phyloP scores from a whole-genome alignment of 2,113 vertebrate species.

The Leptosomus discolor region DNA sequence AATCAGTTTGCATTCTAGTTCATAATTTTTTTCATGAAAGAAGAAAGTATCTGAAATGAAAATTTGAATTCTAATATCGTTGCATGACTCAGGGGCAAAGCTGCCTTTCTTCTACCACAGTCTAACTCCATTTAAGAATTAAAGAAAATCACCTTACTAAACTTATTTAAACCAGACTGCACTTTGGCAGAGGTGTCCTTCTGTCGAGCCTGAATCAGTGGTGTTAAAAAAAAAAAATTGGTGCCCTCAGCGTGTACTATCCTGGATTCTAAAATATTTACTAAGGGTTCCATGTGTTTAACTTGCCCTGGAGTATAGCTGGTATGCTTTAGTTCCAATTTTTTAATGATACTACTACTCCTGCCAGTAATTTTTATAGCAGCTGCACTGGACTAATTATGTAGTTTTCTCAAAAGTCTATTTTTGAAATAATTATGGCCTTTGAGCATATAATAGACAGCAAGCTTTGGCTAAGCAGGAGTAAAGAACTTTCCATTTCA shows the following conservation, averaged over 20 bases:
- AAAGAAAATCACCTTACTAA: neutral
- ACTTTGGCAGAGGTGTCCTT: neutral
- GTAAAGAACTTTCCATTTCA: slow-evolving; percentile 13
- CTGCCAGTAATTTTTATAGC: slow-evolving; percentile 71
- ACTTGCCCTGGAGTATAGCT: slow-evolving; percentile 59
- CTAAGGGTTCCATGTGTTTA: slow-evolving; percentile 45
- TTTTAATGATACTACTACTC: slow-evolving; percentile 69
- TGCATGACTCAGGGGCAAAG: neutral
- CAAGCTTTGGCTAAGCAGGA: slow-evolving; percentile 20
- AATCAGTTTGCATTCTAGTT: neutral
- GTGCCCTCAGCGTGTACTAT: neutral
- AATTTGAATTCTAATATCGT: neutral
- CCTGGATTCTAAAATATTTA: slow-evolving; percentile 48
- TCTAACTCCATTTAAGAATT: neutral
- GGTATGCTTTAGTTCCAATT: slow-evolving; percentile 62
- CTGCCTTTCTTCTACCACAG: neutral
- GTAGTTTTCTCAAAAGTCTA: slow-evolving; percentile 68
- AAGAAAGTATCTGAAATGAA: neutral
- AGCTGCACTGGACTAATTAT: slow-evolving; percentile 75
- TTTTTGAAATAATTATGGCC: slow-evolving; percentile 73
- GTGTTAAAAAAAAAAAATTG: neutral
- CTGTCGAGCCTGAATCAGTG: neutral
- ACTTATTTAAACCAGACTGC: neutral
- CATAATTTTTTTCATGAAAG: neutral
- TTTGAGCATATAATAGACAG: slow-evolving; percentile 62